Conservation (phyloP, 2,113 vertebrate genomes). For the Xenotilapia flavipinnis region DNA sequence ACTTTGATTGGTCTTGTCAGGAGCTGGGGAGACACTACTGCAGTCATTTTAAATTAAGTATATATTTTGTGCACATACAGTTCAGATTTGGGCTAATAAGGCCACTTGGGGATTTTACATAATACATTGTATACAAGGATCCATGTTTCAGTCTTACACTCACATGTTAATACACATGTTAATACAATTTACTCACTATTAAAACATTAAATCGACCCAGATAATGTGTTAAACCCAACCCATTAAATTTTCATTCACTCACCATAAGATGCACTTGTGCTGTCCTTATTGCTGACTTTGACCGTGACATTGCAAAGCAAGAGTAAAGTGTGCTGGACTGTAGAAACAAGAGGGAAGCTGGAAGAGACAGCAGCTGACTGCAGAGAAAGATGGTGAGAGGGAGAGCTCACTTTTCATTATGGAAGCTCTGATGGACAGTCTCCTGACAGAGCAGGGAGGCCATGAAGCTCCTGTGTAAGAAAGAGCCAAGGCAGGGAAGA, state of each 20-base stretch:
- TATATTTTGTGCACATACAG: neutral
- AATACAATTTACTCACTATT: neutral
- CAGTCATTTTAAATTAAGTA: neutral
- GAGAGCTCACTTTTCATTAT: slow-evolving; percentile 29
- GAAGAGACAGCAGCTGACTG: slow-evolving; percentile 23
- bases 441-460: neutral
- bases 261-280: neutral
- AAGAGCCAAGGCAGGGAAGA: neutral
- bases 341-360: neutral
- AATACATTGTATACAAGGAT: neutral
- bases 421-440: slow-evolving; percentile 8
- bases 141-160: neutral
- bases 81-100: neutral
- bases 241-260: neutral
- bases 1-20: neutral
- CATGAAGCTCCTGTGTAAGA: neutral
- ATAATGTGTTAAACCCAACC: neutral
- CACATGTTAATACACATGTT: neutral
- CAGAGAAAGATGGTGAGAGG: neutral
- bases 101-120: neutral
- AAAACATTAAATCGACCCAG: neutral
- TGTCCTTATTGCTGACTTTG: slow-evolving; percentile 20
- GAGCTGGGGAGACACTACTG: neutral
- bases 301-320: slow-evolving; percentile 20
- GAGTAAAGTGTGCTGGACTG: neutral